A percentile compares a stretch with the other conserved stretches of the same genome.
Evolutionary conservation across 2,888 invertebrate genomes (phyloP).

Genomic region (Idaea dimidiata): DNA sequence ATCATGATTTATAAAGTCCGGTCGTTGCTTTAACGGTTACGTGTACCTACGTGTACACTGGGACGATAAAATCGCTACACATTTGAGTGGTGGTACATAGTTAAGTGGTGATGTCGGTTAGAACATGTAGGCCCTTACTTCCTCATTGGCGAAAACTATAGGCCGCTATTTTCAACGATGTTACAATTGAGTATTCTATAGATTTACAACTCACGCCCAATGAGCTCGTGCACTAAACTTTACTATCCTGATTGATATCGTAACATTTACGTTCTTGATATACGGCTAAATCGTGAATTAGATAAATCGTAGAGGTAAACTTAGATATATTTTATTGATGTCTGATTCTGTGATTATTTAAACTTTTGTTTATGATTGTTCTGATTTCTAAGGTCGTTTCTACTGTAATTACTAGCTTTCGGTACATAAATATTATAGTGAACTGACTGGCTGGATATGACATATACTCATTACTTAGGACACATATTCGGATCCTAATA

Average conservation of each 20-base stretch:
- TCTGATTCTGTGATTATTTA: not conserved
- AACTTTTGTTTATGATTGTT: not conserved
- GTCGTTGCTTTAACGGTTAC: conserved; percentile 29
- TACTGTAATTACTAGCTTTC: not conserved
- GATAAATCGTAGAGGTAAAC: conserved; percentile 18
- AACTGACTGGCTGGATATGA: not conserved
- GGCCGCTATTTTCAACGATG: conserved; percentile 28
- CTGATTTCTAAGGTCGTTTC: not conserved
- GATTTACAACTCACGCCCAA: conserved; percentile 63
- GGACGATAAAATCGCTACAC: conserved; percentile 39
- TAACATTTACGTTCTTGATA: conserved; percentile 37
- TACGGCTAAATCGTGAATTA: conserved; percentile 23
- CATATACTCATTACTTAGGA: no score
- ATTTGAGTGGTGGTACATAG: conserved; percentile 33
- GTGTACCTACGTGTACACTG: conserved; percentile 26
- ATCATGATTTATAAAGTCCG: conserved; percentile 39
- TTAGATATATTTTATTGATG: not conserved
- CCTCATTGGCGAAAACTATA: conserved; percentile 49
- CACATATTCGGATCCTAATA: not conserved
- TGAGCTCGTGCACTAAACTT: conserved; percentile 49
- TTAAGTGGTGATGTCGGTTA: conserved; percentile 31
- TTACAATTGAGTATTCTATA: conserved; percentile 37
- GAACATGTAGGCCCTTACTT: conserved; percentile 33
- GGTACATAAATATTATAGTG: no score
- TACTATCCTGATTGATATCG: conserved; percentile 42